These are phyloP conservation scores for Glomeris marginata DNA, from an alignment of 2,888 invertebrate genomes.

Conservation along the genomic window DNA sequence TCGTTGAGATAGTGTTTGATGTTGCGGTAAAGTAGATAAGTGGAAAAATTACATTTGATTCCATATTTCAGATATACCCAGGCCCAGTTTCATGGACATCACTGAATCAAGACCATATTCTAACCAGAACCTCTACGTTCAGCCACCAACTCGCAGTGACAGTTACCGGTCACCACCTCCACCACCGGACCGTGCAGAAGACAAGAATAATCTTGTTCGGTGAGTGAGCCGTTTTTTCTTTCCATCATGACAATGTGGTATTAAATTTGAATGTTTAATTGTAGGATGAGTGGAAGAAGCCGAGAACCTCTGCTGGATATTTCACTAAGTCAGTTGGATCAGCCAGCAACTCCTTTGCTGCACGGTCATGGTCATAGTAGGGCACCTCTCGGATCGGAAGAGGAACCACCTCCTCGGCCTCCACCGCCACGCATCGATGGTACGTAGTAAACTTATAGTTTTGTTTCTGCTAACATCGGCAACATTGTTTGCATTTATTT, in stretches of 20 bases:
- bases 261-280: not conserved
- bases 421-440: slow-evolving; percentile 75
- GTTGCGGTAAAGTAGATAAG: no score
- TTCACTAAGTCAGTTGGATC: slow-evolving; percentile 44
- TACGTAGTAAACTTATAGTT: slow-evolving; percentile 28
- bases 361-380: slow-evolving; percentile 18
- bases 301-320: slow-evolving; percentile 46
- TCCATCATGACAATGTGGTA: slow-evolving; percentile 7
- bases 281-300: slow-evolving; percentile 31
- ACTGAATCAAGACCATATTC: slow-evolving; percentile 40
- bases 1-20: no score
- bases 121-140: slow-evolving; percentile 80
- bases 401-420: slow-evolving; percentile 53
- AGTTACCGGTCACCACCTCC: slow-evolving; percentile 15
- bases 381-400: slow-evolving; percentile 16
- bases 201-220: slow-evolving; percentile 46
- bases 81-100: slow-evolving; percentile 17
- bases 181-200: slow-evolving; percentile 18
- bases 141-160: slow-evolving; percentile 56
- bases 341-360: slow-evolving; percentile 33
- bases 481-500: no score
- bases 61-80: slow-evolving; percentile 3
- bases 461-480: no score
- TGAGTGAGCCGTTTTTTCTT: slow-evolving; percentile 27
- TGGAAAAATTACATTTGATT: not conserved